Base-by-base conservation (phyloP, 2,888 invertebrate species). In the Idaea dimidiata region DNA sequence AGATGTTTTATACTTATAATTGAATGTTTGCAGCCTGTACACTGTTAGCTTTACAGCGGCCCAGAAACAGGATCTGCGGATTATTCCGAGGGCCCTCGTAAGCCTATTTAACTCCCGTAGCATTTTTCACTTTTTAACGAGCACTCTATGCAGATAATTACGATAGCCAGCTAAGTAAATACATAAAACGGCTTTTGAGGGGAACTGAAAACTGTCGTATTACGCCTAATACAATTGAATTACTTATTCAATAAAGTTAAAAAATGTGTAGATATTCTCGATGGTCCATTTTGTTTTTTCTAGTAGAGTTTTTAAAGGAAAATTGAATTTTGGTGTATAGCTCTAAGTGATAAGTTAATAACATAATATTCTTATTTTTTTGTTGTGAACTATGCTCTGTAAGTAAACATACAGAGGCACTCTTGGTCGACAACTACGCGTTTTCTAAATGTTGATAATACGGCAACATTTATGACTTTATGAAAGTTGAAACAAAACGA, bases 61-160 rank as follows among this genome's bases (percentile, higher is more conserved):
- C 83, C 86, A 86, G 84, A 86, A 87, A 87, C 86, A 86, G 87
- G 87, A 88, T 85, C 88, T 89, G 88, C 86, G 81, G 83, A 83
- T 86, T 85, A 84, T 77, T 79, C 79, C 83, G 83, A 78, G 81
- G 82, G 82, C 87, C 88, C 89, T 88, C 85, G 86, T 82, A 78
- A 83, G 79, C 80, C 77, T 78, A 77, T 69, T 67, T 67, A 72
- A 77, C 72, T 73, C 72, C 63, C 66, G 69, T 72, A 72, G 65
- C 75, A 76, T 78, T 78, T 77, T 77, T 76, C 73, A 69, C 71
- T 75, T 78, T 74, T 72, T 73, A 74, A 73, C 70, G 72, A 74
- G 73, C 65, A 67, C 66, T 72, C 65, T 66, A 64, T 61, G 61
- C 16, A 58, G 58, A 63, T 58, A 66, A 62, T 62, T 65, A 59